phyloP scores from a whole-genome alignment of 92 coral and sea anemone species.

The Phenganax stokvisi region DNA sequence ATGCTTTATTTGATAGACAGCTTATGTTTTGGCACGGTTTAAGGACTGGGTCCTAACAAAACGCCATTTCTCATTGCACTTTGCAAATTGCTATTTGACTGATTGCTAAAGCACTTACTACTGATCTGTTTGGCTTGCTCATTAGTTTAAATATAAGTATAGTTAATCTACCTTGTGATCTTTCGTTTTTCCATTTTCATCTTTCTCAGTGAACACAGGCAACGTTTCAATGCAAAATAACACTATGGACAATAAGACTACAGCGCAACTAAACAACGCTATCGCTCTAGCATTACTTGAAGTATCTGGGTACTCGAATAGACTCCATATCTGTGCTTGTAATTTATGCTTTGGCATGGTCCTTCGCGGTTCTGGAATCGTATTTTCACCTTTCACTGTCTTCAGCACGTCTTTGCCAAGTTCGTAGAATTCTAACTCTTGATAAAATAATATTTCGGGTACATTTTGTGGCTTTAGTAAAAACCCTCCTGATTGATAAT shows the following conservation, averaged over 20 bases:
- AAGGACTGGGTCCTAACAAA: too few species aligned
- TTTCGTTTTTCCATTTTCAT: slow-evolving; percentile 44
- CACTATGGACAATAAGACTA: slow-evolving; percentile 82
- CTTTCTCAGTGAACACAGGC: slow-evolving; percentile 59
- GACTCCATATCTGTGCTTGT: slow-evolving; percentile 71
- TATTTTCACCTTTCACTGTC: slow-evolving; percentile 79
- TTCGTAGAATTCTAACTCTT: slow-evolving; percentile 89
- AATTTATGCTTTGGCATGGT: slow-evolving; percentile 53
- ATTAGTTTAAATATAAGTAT: slow-evolving; percentile 47
- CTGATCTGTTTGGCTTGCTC: slow-evolving; percentile 39
- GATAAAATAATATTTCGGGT: slow-evolving; percentile 75
- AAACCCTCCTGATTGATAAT: slow-evolving; percentile 93
- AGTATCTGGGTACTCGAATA: slow-evolving; percentile 92
- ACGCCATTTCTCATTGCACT: too few species aligned
- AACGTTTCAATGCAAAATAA: slow-evolving; percentile 85
- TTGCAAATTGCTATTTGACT: too few species aligned
- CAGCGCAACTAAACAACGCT: slow-evolving; percentile 79
- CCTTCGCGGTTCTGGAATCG: slow-evolving; percentile 62
- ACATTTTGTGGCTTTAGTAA: slow-evolving; percentile 87
- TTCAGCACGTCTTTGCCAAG: slow-evolving; percentile 85
- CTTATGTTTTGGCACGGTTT: too few species aligned
- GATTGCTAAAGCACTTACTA: too few species aligned
- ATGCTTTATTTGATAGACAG: too few species aligned
- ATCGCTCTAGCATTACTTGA: slow-evolving; percentile 69
- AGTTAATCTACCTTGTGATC: slow-evolving; percentile 60